These are phyloP conservation scores for Genyomyrus donnyi DNA, from an alignment of 2,113 vertebrate genomes.

Conservation along the genomic window DNA sequence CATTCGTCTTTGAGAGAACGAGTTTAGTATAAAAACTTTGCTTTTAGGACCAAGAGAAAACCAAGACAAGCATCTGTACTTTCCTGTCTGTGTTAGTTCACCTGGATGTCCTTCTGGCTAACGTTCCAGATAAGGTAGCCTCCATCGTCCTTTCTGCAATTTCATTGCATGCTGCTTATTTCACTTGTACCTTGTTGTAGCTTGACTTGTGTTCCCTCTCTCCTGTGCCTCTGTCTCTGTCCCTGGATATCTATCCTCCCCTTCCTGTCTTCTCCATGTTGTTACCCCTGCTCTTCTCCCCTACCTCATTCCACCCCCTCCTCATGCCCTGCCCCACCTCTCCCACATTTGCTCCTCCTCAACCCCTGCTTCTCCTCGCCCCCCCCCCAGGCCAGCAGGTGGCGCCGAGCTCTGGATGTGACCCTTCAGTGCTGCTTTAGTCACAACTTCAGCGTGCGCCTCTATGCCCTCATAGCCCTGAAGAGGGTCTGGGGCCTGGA, in stretches of 20 bases:
- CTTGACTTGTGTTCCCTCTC: neutral
- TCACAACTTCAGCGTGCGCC: slow-evolving; percentile 85
- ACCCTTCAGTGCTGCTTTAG: slow-evolving; percentile 83
- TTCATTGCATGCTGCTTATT: neutral
- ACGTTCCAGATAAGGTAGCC: slow-evolving; percentile 65
- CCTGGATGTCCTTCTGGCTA: slow-evolving; percentile 68
- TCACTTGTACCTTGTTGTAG: neutral
- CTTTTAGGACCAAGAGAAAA: slow-evolving; percentile 76
- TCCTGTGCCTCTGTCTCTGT: neutral
- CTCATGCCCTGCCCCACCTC: neutral
- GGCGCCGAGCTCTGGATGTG: slow-evolving; percentile 67
- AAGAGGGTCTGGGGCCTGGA: slow-evolving; percentile 78
- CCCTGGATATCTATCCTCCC: neutral
- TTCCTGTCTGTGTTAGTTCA: slow-evolving; percentile 86
- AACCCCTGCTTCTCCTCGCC: neutral
- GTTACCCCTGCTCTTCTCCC: neutral
- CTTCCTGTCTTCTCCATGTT: neutral
- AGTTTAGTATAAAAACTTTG: neutral
- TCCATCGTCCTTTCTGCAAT: neutral
- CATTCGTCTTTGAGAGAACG: neutral
- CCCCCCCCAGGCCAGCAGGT: slow-evolving; percentile 51
- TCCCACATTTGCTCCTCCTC: neutral
- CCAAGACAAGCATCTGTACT: slow-evolving; percentile 84
- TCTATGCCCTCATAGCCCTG: slow-evolving; percentile 82
- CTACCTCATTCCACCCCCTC: neutral